Conservation (phyloP, 2,113 vertebrate species). For the Porphyrio hochstetteri region DNA sequence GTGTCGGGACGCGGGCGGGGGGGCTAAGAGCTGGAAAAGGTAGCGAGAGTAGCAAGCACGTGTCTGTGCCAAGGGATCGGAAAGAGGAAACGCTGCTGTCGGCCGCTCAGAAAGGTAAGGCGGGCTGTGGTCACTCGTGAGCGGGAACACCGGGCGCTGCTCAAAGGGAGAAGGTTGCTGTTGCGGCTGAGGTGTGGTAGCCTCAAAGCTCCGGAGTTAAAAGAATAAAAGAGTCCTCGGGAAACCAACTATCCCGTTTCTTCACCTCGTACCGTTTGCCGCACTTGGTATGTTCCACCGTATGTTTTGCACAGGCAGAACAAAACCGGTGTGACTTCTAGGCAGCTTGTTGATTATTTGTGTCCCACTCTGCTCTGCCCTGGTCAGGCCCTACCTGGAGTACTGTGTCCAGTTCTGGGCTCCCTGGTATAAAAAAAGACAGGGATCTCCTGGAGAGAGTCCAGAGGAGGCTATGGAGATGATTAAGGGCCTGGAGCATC, state of each 20-base stretch:
- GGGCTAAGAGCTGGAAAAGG: conserved; percentile 13
- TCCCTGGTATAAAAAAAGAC: too few relatives aligned
- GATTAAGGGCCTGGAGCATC: too few relatives aligned
- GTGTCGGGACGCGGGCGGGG: conserved; percentile 66
- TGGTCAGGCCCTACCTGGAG: too few relatives aligned
- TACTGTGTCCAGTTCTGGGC: too few relatives aligned
- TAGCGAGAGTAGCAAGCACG: not conserved
- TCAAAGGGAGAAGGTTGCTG: not conserved
- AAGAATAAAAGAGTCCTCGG: not conserved
- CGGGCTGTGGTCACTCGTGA: rapidly evolving
- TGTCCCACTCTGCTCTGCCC: too few relatives aligned
- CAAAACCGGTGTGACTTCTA: not conserved
- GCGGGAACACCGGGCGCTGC: rapidly evolving
- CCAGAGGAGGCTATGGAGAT: too few relatives aligned
- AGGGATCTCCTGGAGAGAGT: too few relatives aligned
- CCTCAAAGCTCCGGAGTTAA: too few relatives aligned
- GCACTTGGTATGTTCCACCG: rapidly evolving
- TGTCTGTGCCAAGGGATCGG: conserved; percentile 66
- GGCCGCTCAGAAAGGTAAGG: conserved; percentile 83
- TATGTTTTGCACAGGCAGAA: not conserved
- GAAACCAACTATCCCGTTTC: rapidly evolving
- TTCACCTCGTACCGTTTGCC: rapidly evolving
- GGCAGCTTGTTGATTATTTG: too few relatives aligned
- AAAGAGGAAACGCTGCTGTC: conserved; percentile 65
- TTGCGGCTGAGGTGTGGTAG: too few relatives aligned